A percentile compares a stretch with the other conserved stretches of the same genome.
Conservation (phyloP, 2,888 invertebrate genomes). For the Andrena dorsata region DNA sequence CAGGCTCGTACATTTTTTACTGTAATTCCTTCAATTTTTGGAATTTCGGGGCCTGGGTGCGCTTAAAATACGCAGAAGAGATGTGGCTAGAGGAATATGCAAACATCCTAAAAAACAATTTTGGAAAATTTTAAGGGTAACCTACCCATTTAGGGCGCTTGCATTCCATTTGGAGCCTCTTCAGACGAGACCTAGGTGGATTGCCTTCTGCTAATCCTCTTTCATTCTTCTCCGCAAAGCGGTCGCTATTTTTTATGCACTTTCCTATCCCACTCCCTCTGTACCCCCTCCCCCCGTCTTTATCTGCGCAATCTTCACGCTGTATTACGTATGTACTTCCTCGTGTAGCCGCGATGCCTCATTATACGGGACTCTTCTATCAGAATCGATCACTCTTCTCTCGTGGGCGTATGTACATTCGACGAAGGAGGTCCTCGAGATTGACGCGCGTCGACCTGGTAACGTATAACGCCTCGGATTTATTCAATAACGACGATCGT, state of each 20-base stretch:
- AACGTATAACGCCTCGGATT: constrained; percentile 74
- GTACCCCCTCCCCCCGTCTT: not conserved
- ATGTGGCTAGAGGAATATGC: no score
- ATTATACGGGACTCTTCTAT: constrained; percentile 78
- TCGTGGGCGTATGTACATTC: constrained; percentile 76
- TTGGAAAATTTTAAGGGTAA: no score
- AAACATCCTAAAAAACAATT: no score
- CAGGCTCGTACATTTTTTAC: no score
- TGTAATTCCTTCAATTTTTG: no score
- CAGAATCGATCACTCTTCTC: constrained; percentile 81
- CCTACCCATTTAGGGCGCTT: no score
- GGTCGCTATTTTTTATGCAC: constrained; percentile 10
- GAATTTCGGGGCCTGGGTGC: no score
- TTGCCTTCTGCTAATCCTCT: not conserved
- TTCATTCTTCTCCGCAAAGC: not conserved
- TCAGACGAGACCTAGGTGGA: no score
- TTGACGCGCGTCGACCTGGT: constrained; percentile 79
- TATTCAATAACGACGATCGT: constrained; percentile 84
- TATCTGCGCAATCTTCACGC: constrained; percentile 28
- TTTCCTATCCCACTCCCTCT: constrained; percentile 1
- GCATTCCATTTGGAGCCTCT: no score
- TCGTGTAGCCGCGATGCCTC: constrained; percentile 61
- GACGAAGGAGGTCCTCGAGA: constrained; percentile 72
- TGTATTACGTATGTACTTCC: constrained; percentile 20
- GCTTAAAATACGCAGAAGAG: no score